phyloP scores from a whole-genome alignment of 2,888 invertebrate genomes.

The Chloroclystis v-ata region DNA sequence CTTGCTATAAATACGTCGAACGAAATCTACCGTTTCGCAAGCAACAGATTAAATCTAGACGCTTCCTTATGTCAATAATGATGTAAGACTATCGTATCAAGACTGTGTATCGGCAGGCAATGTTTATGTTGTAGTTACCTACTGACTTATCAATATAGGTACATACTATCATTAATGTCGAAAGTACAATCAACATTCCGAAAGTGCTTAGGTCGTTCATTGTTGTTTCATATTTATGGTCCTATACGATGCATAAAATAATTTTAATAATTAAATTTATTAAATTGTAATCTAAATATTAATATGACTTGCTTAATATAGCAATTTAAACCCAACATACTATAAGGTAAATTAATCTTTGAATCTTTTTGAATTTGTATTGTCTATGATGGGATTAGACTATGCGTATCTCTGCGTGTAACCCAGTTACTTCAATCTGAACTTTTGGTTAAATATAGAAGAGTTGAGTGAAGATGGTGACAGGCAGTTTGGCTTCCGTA shows the following conservation, averaged over 20 bases:
- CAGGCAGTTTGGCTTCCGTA: constrained; percentile 27
- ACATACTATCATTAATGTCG: no score
- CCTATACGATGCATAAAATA: no score
- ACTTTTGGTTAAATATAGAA: constrained; percentile 47
- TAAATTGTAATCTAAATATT: no score
- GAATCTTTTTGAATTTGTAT: no score
- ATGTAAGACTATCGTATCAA: constrained; percentile 45
- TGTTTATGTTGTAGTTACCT: constrained; percentile 22
- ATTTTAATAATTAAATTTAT: no score
- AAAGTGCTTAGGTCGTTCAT: constrained; percentile 10
- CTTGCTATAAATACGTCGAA: constrained; percentile 56
- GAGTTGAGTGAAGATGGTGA: constrained; percentile 38
- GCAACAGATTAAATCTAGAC: constrained; percentile 37
- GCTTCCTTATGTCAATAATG: constrained; percentile 66
- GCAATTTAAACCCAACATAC: no score
- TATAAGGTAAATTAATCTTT: no score
- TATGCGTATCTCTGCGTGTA: constrained; percentile 25
- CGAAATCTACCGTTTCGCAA: constrained; percentile 51
- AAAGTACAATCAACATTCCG: no score
- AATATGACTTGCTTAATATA: no score
- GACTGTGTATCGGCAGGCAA: constrained; percentile 5
- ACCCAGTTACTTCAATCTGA: constrained; percentile 44
- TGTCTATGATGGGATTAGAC: no score
- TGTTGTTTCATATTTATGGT: no score
- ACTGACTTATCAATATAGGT: constrained; percentile 21